Percentiles rank a stretch among this genome's conserved stretches.
Evolutionary conservation across 2,113 vertebrate species (phyloP).

Genomic region (Opisthocomus hoazin): DNA sequence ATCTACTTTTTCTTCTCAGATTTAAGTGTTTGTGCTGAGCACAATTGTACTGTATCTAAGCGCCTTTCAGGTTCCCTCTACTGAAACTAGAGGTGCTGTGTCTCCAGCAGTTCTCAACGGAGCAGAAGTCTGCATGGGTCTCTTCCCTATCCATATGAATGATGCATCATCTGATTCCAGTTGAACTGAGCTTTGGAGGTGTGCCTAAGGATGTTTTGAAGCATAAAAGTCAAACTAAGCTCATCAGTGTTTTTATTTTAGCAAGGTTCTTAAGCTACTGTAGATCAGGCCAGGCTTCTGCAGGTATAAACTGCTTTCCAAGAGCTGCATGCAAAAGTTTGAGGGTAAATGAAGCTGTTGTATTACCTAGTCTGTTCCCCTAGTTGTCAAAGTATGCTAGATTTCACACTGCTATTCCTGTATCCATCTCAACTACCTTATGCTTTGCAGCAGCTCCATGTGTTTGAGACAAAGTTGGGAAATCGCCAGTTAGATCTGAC

Average conservation of each 20-base stretch:
- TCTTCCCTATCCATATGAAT: not conserved
- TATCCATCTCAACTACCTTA: not conserved
- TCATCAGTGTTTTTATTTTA: conserved; percentile 24
- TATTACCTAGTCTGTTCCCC: not conserved
- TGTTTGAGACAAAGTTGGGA: not conserved
- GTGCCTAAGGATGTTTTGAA: not conserved
- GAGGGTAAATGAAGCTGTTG: not conserved
- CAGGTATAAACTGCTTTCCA: not conserved
- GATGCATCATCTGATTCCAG: not conserved
- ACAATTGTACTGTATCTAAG: not conserved
- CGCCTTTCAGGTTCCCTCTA: not conserved
- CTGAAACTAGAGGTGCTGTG: not conserved
- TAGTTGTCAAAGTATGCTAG: not conserved
- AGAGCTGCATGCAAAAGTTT: not conserved
- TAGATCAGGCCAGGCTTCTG: not conserved
- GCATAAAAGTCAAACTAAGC: not conserved
- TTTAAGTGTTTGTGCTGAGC: not conserved
- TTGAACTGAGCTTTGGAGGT: not conserved
- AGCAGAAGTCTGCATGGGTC: not conserved
- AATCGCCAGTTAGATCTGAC: not conserved
- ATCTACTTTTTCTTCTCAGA: not conserved
- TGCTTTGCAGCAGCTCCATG: not conserved
- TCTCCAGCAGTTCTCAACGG: not conserved
- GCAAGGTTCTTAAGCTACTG: not conserved
- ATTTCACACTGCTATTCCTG: not conserved